Evolutionary conservation across 2,113 vertebrate species (phyloP).

Genomic region (Hymenochirus boettgeri): DNA sequence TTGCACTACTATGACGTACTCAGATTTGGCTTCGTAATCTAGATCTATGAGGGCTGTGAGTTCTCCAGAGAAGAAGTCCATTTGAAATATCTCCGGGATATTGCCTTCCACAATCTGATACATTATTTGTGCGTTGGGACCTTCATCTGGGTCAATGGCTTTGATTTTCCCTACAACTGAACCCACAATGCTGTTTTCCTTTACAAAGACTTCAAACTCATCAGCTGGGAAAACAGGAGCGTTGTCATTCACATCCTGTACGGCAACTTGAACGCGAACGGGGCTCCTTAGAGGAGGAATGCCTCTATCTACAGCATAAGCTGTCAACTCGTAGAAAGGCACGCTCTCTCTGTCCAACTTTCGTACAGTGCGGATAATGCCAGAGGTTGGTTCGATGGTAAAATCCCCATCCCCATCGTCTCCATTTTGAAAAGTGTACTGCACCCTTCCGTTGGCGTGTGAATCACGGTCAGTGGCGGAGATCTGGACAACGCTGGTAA

Average conservation of each 20-base stretch:
- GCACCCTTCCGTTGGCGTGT: slow-evolving; percentile 88
- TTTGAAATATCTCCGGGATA: slow-evolving; percentile 96
- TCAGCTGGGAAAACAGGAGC: slow-evolving; percentile 91
- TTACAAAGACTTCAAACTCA: slow-evolving; percentile 91
- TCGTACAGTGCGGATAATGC: slow-evolving; percentile 88
- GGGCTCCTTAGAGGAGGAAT: slow-evolving; percentile 85
- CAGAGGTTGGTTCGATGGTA: slow-evolving; percentile 94
- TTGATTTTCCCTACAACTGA: slow-evolving; percentile 95
- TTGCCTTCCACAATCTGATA: slow-evolving; percentile 98
- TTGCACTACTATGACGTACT: slow-evolving; percentile 95
- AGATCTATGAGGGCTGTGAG: slow-evolving; percentile 93
- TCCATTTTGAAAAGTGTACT: slow-evolving; percentile 97
- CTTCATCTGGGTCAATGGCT: slow-evolving; percentile 88
- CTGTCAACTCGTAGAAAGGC: slow-evolving; percentile 89
- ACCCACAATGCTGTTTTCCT: slow-evolving; percentile 93
- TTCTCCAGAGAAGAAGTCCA: slow-evolving; percentile 98
- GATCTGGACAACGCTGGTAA: slow-evolving; percentile 93
- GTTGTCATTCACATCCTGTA: slow-evolving; percentile 95
- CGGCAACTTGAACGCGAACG: slow-evolving; percentile 86
- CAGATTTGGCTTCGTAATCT: slow-evolving; percentile 85
- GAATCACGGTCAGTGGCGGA: slow-evolving; percentile 93
- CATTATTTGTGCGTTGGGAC: slow-evolving; percentile 94
- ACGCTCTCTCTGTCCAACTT: slow-evolving; percentile 86
- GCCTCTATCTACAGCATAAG: slow-evolving; percentile 89
- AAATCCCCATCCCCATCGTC: slow-evolving; percentile 97